Conservation (phyloP, 2,113 vertebrate genomes). For the Ovibos moschatus region DNA sequence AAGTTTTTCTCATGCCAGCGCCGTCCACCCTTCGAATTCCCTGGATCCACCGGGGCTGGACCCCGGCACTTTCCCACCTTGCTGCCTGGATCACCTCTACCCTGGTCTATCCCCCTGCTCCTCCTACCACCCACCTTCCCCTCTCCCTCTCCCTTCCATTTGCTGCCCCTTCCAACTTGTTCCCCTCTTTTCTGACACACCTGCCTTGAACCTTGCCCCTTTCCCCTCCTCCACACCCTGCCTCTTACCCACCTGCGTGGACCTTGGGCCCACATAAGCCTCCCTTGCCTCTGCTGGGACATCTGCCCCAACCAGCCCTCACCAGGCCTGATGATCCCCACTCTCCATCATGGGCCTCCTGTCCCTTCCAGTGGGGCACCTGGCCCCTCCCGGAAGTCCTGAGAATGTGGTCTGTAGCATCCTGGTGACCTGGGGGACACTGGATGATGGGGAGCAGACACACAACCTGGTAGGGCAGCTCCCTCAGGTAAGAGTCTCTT, state of each 20-base stretch:
- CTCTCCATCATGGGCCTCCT: not conserved
- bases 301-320: not conserved
- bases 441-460: not conserved
- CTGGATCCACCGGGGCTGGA: no score
- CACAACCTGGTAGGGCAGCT: not conserved
- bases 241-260: no score
- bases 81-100: not conserved
- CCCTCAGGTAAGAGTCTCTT: not conserved
- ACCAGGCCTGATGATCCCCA: not conserved
- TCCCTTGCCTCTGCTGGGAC: not conserved
- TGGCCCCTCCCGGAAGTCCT: not conserved
- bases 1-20: no score
- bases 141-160: not conserved
- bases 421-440: not conserved
- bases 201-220: not conserved
- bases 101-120: not conserved
- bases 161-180: not conserved
- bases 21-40: no score
- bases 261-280: not conserved
- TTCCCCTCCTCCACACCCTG: not conserved
- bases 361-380: not conserved
- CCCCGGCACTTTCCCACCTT: not conserved
- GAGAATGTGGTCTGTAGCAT: not conserved
- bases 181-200: not conserved
- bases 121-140: not conserved